Conservation (phyloP, 2,797 vertebrate species). For the Crossoptilon crossoptilon region DNA sequence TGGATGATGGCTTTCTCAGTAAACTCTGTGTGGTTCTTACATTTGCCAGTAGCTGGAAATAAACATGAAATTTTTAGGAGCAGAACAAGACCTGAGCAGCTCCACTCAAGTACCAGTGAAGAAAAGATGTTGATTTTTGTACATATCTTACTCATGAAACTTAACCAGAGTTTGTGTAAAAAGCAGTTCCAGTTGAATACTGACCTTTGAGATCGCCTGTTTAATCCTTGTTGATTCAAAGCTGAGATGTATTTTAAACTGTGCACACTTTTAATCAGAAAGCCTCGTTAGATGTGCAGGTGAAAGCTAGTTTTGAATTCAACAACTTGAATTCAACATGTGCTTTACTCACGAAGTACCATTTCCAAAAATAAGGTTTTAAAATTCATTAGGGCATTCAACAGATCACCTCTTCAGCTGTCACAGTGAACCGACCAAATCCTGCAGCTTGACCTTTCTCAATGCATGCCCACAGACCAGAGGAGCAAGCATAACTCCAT, state of each 20-base stretch:
- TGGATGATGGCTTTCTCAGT: neutral
- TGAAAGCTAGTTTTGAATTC: neutral
- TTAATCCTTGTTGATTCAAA: neutral
- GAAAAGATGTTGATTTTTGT: neutral
- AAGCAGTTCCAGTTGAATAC: neutral
- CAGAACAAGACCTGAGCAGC: neutral
- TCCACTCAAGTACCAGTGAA: neutral
- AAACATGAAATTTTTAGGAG: neutral
- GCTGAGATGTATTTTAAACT: neutral
- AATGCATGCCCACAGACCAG: conserved; percentile 4
- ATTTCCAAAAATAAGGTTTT: conserved; percentile 40
- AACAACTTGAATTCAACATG: neutral
- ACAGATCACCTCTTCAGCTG: conserved; percentile 45
- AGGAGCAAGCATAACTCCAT: neutral
- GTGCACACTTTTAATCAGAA: neutral
- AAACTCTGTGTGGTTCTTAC: neutral
- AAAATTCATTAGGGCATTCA: conserved; percentile 35
- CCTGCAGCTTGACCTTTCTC: conserved; percentile 1
- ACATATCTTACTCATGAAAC: neutral
- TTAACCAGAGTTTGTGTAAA: neutral
- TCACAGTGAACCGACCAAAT: conserved; percentile 32
- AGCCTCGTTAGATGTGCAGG: neutral
- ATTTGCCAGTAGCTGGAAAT: neutral
- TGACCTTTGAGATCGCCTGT: neutral
- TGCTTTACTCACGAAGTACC: conserved; percentile 16